These are phyloP conservation scores for Rhagoletis zephyria DNA, from an alignment of 1,140 invertebrate genomes.

Conservation along the genomic window DNA sequence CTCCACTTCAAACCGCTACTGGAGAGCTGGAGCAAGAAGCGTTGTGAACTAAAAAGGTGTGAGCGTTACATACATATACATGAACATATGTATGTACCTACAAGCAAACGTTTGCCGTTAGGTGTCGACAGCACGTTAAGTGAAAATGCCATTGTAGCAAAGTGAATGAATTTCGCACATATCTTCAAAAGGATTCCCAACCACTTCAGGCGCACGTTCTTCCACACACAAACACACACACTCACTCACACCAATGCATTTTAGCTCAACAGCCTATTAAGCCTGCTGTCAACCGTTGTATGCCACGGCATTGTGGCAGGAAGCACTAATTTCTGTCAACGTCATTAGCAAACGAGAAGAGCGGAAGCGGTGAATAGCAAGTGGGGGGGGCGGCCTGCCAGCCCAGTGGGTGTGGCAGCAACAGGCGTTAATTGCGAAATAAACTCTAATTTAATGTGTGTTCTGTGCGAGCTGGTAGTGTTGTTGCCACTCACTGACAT, in stretches of 20 bases:
- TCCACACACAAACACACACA: background rate
- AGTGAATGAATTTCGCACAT: conserved; percentile 56
- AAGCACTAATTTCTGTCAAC: conserved; percentile 64
- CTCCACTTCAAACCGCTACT: background rate
- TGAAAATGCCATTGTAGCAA: conserved; percentile 56
- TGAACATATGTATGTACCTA: background rate
- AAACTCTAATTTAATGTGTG: conserved; percentile 67
- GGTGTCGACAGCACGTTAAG: conserved; percentile 55
- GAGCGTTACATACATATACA: background rate
- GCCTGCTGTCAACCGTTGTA: conserved; percentile 13
- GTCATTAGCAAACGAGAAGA: conserved; percentile 66
- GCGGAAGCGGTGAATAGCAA: conserved; percentile 55
- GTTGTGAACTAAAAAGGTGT: too few relatives aligned
- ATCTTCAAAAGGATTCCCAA: conserved; percentile 29
- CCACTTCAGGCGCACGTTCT: background rate
- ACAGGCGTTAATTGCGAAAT: conserved; percentile 73
- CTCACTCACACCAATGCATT: background rate
- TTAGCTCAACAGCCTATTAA: conserved; percentile 38
- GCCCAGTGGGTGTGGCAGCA: conserved; percentile 55
- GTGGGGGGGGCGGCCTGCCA: conserved; percentile 52
- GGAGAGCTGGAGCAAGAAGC: too few relatives aligned
- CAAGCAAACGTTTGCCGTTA: background rate
- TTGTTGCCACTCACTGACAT: conserved; percentile 55
- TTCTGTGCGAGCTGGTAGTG: background rate
- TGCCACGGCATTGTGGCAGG: conserved; percentile 28